A percentile compares a stretch with the other conserved stretches of the same genome.
Evolutionary conservation across 2,113 vertebrate species (phyloP).

Genomic region (Haemorhous mexicanus): DNA sequence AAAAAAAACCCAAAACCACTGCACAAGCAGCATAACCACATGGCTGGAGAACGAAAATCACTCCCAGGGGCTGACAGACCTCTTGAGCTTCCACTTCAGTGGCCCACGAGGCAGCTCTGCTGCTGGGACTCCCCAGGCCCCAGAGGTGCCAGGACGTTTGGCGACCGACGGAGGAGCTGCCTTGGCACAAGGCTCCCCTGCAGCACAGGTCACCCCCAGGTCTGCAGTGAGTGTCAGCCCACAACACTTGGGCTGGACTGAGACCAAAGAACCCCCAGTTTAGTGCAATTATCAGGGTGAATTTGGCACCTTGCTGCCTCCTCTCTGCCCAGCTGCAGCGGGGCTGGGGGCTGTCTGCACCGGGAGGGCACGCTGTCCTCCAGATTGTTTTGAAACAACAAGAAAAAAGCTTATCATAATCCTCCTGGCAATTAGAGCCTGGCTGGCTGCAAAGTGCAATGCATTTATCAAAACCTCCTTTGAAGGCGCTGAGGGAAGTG

Average conservation of each 20-base stretch:
- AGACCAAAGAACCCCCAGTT: neutral
- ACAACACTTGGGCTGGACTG: neutral
- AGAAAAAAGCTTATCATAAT: slow-evolving; percentile 59
- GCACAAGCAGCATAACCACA: neutral
- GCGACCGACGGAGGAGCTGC: neutral
- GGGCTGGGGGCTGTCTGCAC: neutral
- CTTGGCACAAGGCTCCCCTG: neutral
- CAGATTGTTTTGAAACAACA: slow-evolving; percentile 58
- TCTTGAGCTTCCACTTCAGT: slow-evolving; percentile 47
- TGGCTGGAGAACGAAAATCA: neutral
- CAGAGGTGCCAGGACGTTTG: neutral
- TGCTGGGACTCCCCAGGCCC: neutral
- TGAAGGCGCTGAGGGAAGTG: slow-evolving; percentile 51
- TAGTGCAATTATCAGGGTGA: neutral
- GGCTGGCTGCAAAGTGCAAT: slow-evolving; percentile 45
- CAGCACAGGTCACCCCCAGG: neutral
- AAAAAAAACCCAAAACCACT: neutral
- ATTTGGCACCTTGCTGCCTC: neutral
- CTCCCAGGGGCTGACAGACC: slow-evolving; percentile 46
- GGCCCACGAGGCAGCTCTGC: neutral
- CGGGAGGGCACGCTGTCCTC: neutral
- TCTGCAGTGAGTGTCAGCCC: neutral
- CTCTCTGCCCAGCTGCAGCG: neutral
- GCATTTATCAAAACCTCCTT: slow-evolving; percentile 64
- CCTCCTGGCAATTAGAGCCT: slow-evolving; percentile 60